These are phyloP conservation scores for Tipula unca DNA, from an alignment of 2,888 invertebrate species.

Conservation along the genomic window DNA sequence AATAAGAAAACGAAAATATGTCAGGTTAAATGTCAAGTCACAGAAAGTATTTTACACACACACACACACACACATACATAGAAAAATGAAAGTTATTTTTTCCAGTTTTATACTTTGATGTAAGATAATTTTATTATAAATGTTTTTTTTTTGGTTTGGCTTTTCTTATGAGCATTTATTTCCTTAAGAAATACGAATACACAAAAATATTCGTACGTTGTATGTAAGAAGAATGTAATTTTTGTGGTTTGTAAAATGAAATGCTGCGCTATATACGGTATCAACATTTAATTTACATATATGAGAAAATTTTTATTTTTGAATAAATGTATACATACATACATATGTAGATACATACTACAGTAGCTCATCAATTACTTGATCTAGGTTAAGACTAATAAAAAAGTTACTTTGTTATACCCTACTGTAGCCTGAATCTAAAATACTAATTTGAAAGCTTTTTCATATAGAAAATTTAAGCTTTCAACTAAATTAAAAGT, in stretches of 20 bases:
- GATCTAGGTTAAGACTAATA: not conserved
- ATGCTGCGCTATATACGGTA: not conserved
- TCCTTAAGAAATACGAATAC: not conserved
- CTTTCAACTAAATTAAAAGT: not conserved
- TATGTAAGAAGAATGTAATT: not conserved
- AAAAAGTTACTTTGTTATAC: not conserved
- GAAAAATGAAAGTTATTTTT: not conserved
- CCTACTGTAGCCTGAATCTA: not conserved
- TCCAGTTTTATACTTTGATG: not conserved
- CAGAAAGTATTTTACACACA: not conserved
- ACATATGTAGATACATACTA: not conserved
- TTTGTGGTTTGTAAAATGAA: not conserved
- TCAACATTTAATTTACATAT: not conserved
- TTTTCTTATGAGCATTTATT: not conserved
- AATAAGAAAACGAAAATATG: not conserved
- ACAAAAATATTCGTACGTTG: not conserved
- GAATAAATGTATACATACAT: not conserved
- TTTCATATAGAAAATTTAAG: not conserved
- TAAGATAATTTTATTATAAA: slow-evolving; percentile 2
- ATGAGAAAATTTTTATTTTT: not conserved
- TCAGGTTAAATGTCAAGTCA: slow-evolving; percentile 8
- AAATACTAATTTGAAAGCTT: not conserved
- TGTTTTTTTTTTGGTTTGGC: not conserved
- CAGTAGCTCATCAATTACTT: not conserved
- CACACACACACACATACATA: not conserved